Base-by-base conservation (phyloP, 2,888 invertebrate species). In the Mythimna ferrago region DNA sequence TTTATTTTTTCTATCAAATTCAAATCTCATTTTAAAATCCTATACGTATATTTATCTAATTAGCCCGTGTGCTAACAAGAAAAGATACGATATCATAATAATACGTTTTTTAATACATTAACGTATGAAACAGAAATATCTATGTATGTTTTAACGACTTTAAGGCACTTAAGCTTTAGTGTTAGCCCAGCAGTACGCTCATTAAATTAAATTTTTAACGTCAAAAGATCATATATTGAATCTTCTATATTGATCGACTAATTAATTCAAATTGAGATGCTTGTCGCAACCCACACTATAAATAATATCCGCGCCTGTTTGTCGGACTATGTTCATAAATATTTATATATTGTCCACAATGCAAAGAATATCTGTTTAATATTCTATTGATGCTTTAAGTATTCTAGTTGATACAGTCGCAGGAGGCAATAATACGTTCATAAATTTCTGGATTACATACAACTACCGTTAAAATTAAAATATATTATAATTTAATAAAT, bases 321-420 rank as follows among this genome's bases (percentile, higher is more conserved):
- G 19, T 2, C 14, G 32, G 14, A 44, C 16, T 16, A 14, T 35
- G 4, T 44, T 48, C 14, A 21, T 71, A 21, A 57, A 57, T 71
- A 71, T 57, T 70, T 56, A 48, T 48, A 48, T 48, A 26, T 14
- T 48, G 70, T 57, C 6, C 3, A 48, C 71, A 26, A 38, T 48
- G 21, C 48, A 71, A 16, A 70, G 38, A 38, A n/a, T 38, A n/a
- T 38, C 57, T 48, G n/a, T 10, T 71, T 57, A 71, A n/a, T 71
- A 71, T 71, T 71, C 48, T 16, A 57, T 26, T 48, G 14, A 26
- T 48, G 26, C 56, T 7, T 26, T 48, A 19, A 35, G 1, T 56
- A 56, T 44, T 56, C 32, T 32, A 26, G 26, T 26, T 16, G 32
- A 32, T 57, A 26, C 26, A 16, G 14, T 38, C 38, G 38, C 38